Evolutionary conservation across 2,797 vertebrate species (phyloP).

Genomic region (Aviceda cuculoides): DNA sequence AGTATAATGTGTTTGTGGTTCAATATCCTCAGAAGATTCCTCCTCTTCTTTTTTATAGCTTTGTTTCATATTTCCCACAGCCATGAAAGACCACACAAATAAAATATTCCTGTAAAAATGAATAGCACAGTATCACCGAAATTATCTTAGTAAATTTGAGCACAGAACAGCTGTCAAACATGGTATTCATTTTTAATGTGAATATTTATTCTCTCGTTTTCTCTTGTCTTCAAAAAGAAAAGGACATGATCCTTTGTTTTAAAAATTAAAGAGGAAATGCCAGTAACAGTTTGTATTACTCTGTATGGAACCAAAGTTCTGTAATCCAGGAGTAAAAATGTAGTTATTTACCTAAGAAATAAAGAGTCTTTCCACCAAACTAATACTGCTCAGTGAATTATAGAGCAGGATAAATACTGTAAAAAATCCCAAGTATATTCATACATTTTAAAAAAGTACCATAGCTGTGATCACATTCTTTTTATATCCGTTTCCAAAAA

Average conservation of each 20-base stretch:
- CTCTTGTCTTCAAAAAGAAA: slow-evolving; percentile 32
- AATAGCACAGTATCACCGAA: slow-evolving; percentile 32
- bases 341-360: background rate
- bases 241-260: background rate
- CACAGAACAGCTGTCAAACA: slow-evolving; percentile 32
- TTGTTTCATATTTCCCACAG: slow-evolving; percentile 35
- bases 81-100: slow-evolving; percentile 38
- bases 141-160: slow-evolving; percentile 30
- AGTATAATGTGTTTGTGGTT: slow-evolving; percentile 34
- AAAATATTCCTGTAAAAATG: slow-evolving; percentile 42
- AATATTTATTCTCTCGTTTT: slow-evolving; percentile 11
- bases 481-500: slow-evolving; percentile 12
- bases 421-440: background rate
- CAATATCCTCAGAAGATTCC: slow-evolving; percentile 13
- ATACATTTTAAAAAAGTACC: background rate
- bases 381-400: background rate
- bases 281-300: slow-evolving; percentile 6
- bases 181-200: slow-evolving; percentile 20
- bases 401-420: background rate
- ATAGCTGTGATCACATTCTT: background rate
- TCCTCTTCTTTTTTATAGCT: background rate
- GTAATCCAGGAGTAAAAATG: background rate
- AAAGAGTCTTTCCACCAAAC: background rate
- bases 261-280: slow-evolving; percentile 39
- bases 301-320: background rate